phyloP scores from a whole-genome alignment of 2,888 invertebrate genomes.

The Pomacea canaliculata region DNA sequence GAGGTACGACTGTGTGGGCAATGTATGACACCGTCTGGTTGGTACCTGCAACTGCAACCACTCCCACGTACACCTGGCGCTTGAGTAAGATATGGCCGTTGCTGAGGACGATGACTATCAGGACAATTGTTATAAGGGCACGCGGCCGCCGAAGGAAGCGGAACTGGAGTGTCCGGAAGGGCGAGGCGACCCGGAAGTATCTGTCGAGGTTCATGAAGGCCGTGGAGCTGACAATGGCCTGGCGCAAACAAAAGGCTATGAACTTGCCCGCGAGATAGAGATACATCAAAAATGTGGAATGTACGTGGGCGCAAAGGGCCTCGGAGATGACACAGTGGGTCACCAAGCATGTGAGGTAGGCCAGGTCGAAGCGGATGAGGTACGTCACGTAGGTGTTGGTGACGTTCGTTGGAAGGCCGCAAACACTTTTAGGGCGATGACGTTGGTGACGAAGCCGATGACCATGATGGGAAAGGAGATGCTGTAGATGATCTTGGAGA shows the following conservation, averaged over 20 bases:
- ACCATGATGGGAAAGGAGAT: constrained; percentile 10
- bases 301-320: background rate
- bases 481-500: constrained; percentile 7
- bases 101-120: constrained; percentile 6
- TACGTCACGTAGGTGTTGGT: constrained; percentile 18
- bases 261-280: constrained; percentile 11
- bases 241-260: constrained; percentile 9
- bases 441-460: constrained; percentile 20
- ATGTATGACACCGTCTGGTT: constrained; percentile 15
- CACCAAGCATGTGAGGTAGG: constrained; percentile 12
- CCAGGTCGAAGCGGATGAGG: constrained; percentile 15
- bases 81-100: constrained; percentile 13
- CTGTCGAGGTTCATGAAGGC: constrained; percentile 20
- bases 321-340: background rate
- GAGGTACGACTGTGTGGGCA: constrained; percentile 8
- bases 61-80: constrained; percentile 1
- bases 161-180: constrained; percentile 1
- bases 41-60: constrained; percentile 1
- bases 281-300: background rate
- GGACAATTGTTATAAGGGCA: background rate
- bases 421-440: constrained; percentile 3
- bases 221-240: constrained; percentile 15
- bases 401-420: background rate
- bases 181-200: constrained; percentile 12
- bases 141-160: constrained; percentile 2